Evolutionary conservation across 2,888 invertebrate species (phyloP).

Genomic region (Philereme transversata): DNA sequence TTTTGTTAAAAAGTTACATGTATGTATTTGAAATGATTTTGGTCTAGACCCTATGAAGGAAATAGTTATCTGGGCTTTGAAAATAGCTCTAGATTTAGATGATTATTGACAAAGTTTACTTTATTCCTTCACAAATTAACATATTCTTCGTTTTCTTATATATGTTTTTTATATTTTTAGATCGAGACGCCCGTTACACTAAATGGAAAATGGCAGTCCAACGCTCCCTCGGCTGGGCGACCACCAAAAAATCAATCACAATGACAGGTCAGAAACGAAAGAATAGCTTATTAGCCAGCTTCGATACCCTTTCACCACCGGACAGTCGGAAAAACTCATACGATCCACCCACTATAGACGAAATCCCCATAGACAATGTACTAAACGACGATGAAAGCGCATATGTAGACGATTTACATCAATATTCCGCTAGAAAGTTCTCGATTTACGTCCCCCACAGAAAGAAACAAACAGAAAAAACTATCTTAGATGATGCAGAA

Average conservation of each 20-base stretch:
- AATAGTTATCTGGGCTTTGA: no score
- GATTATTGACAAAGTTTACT: no score
- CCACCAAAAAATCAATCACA: conserved; percentile 87
- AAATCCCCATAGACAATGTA: conserved; percentile 24
- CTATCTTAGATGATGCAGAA: conserved; percentile 71
- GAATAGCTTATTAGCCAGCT: conserved; percentile 56
- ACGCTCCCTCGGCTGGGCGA: conserved; percentile 95
- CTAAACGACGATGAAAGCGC: conserved; percentile 48
- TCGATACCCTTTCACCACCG: conserved; percentile 48
- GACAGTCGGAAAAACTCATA: conserved; percentile 55
- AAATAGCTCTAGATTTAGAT: no score
- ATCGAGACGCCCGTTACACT: conserved; percentile 92
- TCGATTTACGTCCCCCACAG: conserved; percentile 60
- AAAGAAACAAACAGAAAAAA: conserved; percentile 54
- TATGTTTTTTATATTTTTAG: conserved; percentile 67
- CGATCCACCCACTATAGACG: conserved; percentile 41
- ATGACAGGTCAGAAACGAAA: conserved; percentile 89
- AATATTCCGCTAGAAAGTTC: conserved; percentile 71
- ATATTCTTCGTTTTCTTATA: no score
- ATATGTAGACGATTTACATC: conserved; percentile 62
- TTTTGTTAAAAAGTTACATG: no score
- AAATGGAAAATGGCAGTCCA: conserved; percentile 98
- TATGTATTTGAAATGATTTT: no score
- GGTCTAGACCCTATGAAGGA: no score
- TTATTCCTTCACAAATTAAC: no score